Conservation (phyloP, 2,888 invertebrate genomes). For the Cryptocephalus primarius region DNA sequence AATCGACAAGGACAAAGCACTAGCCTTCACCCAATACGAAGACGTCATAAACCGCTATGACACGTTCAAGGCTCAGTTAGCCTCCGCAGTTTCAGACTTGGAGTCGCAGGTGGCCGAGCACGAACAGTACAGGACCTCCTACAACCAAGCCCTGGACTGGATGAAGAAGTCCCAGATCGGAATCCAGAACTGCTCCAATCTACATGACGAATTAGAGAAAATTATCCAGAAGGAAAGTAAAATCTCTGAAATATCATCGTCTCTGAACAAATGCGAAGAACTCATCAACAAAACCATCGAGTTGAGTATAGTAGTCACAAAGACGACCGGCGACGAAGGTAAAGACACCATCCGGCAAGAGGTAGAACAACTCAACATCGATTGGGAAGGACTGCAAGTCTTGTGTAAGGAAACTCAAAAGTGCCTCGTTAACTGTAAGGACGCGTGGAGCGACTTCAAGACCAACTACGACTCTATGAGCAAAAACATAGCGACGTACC, state of each 20-base stretch:
- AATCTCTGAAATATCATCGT: conserved; percentile 55
- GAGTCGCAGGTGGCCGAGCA: conserved; percentile 80
- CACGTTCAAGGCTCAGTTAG: conserved; percentile 52
- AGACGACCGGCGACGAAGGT: conserved; percentile 72
- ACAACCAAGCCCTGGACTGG: conserved; percentile 78
- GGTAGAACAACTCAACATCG: conserved; percentile 65
- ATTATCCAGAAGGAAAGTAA: conserved; percentile 66
- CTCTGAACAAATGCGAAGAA: conserved; percentile 61
- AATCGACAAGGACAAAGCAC: conserved; percentile 49
- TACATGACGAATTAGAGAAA: conserved; percentile 75
- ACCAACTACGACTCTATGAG: conserved; percentile 62
- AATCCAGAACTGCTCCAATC: conserved; percentile 74
- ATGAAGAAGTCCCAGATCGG: conserved; percentile 69
- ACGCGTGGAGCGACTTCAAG: conserved; percentile 73
- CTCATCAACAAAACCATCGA: conserved; percentile 63
- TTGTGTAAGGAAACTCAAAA: conserved; percentile 68
- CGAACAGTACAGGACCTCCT: conserved; percentile 74
- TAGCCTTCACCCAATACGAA: conserved; percentile 51
- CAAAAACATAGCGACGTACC: conserved; percentile 63
- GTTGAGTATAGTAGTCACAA: conserved; percentile 62
- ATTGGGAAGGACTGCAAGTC: conserved; percentile 72
- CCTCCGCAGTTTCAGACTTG: conserved; percentile 55
- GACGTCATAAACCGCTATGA: conserved; percentile 62
- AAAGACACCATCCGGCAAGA: conserved; percentile 73
- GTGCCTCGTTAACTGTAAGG: conserved; percentile 61